A percentile compares a stretch with the other conserved stretches of the same genome.
These are phyloP conservation scores for Antitype chi DNA, from an alignment of 2,888 invertebrate genomes.

Conservation along the genomic window DNA sequence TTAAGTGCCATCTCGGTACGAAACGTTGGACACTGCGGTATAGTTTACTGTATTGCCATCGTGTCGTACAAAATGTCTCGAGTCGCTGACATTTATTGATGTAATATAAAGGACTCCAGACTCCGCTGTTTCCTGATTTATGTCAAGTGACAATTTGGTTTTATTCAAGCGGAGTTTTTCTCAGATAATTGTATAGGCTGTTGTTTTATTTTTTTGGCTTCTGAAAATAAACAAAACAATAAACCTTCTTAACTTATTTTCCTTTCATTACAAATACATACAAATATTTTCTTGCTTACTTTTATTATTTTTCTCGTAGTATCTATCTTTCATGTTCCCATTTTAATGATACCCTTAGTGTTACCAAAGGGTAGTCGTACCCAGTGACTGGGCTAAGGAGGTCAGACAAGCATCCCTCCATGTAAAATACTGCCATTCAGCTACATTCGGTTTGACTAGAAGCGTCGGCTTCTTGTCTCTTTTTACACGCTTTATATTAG, in stretches of 20 bases:
- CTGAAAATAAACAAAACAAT: slow-evolving; percentile 14
- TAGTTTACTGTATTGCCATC: background rate
- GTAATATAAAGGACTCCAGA: slow-evolving; percentile 38
- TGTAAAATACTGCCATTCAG: too few species aligned
- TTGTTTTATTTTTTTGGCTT: background rate
- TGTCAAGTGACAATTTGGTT: slow-evolving; percentile 29
- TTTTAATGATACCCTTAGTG: too few species aligned
- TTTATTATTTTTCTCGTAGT: too few species aligned
- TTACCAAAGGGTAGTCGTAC: too few species aligned
- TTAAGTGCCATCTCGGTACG: background rate
- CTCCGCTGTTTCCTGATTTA: slow-evolving; percentile 46
- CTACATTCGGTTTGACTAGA: too few species aligned
- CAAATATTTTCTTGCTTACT: background rate
- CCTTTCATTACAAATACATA: background rate
- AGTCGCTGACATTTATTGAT: slow-evolving; percentile 42
- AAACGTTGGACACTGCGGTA: background rate
- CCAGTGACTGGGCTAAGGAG: too few species aligned
- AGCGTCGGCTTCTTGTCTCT: too few species aligned
- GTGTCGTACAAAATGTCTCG: background rate
- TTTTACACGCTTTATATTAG: too few species aligned
- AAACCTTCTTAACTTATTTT: background rate
- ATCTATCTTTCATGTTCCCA: too few species aligned
- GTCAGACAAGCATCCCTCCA: too few species aligned
- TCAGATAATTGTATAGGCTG: background rate
- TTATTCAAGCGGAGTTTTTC: slow-evolving; percentile 22